These are phyloP conservation scores for Eubucco bourcierii DNA, from an alignment of 2,113 vertebrate genomes.

Conservation along the genomic window DNA sequence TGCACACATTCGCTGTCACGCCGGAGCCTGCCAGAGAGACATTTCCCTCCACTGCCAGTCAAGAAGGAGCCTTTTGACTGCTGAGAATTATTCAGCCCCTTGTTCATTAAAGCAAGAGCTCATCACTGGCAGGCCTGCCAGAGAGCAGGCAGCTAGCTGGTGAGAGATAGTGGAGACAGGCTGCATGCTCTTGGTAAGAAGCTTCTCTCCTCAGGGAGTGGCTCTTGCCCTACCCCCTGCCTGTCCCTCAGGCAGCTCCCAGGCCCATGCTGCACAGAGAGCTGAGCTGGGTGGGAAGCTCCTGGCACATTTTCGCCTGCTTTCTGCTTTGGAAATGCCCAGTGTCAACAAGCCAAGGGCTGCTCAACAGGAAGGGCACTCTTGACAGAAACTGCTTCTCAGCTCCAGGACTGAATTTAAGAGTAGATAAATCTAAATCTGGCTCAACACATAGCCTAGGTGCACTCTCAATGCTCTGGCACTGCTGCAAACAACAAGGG, in stretches of 20 bases:
- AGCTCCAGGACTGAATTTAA: neutral
- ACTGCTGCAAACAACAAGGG: neutral
- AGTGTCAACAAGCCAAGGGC: neutral
- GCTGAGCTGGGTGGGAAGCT: neutral
- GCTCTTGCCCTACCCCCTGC: neutral
- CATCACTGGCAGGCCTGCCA: neutral
- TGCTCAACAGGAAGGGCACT: neutral
- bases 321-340: neutral
- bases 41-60: neutral
- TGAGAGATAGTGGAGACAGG: neutral
- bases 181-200: neutral
- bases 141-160: neutral
- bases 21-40: slow-evolving; percentile 75
- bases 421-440: neutral
- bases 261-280: neutral
- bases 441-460: neutral
- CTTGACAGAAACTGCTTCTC: neutral
- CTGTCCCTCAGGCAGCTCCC: neutral
- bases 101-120: neutral
- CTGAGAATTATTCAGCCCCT: neutral
- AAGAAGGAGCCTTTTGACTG: neutral
- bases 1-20: slow-evolving; percentile 88
- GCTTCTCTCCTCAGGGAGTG: neutral
- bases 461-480: neutral
- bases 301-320: neutral